These are phyloP conservation scores for Bucco capensis DNA, from an alignment of 2,113 vertebrate genomes.

Conservation along the genomic window DNA sequence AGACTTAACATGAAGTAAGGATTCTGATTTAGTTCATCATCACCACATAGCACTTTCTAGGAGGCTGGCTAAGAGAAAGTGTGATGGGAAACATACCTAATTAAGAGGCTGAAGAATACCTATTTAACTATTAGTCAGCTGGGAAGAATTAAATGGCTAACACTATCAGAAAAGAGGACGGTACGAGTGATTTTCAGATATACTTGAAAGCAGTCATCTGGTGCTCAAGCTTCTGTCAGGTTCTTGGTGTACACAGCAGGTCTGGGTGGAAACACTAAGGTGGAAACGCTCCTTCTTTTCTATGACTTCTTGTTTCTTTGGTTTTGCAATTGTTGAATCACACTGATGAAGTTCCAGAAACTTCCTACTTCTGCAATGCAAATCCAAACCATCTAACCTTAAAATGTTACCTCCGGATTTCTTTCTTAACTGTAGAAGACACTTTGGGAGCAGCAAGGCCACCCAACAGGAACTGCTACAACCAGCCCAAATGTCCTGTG, in stretches of 20 bases:
- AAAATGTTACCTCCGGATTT: not conserved
- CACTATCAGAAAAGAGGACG: not conserved
- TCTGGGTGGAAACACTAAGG: not conserved
- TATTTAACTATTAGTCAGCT: not conserved
- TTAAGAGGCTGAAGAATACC: not conserved
- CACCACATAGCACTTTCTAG: not conserved
- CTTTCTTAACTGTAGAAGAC: not conserved
- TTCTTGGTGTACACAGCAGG: rapidly evolving
- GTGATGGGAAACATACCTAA: not conserved
- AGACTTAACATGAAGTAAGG: not conserved
- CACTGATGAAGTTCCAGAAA: not conserved
- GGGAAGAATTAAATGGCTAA: not conserved
- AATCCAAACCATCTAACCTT: not conserved
- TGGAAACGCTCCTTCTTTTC: not conserved
- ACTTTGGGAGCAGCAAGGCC: not conserved
- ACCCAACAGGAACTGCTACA: not conserved
- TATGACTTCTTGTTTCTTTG: not conserved
- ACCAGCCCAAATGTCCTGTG: not conserved
- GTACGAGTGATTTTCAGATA: not conserved
- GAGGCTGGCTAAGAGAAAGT: not conserved
- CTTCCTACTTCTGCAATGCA: not conserved
- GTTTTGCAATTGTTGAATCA: not conserved
- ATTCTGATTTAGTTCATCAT: not conserved
- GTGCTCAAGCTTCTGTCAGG: not conserved
- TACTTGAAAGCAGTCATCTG: not conserved